Evolutionary conservation across 2,888 invertebrate genomes (phyloP).

Genomic region (Parasteatoda lunata): DNA sequence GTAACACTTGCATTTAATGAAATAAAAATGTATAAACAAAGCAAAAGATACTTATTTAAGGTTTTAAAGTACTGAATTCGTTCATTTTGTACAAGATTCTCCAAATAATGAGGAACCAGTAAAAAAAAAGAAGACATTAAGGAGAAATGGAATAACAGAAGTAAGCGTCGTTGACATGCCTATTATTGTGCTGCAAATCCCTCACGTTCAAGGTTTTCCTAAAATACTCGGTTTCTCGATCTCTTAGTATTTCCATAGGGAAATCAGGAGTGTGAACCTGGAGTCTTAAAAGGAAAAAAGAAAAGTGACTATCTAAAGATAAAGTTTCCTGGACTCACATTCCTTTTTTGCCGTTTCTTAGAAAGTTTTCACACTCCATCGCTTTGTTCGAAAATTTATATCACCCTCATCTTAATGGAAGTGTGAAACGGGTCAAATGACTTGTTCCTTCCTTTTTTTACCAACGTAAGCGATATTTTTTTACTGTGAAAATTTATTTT

Average conservation of each 20-base stretch:
- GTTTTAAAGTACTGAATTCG: too few relatives aligned
- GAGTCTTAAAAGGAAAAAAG: conserved; percentile 22
- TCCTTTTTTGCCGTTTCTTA: conserved; percentile 1
- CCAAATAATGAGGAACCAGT: neutral
- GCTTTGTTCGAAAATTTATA: conserved; percentile 47
- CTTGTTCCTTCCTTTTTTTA: conserved; percentile 7
- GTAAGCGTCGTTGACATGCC: conserved; percentile 37
- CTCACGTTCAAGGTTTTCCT: conserved; percentile 22
- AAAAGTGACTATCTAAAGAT: conserved; percentile 35
- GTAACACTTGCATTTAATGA: too few relatives aligned
- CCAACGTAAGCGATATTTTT: too few relatives aligned
- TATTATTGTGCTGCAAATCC: conserved; percentile 26
- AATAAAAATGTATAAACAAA: too few relatives aligned
- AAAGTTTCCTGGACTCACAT: conserved; percentile 50
- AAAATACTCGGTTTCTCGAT: conserved; percentile 46
- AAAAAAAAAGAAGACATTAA: neutral
- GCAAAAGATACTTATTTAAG: too few relatives aligned
- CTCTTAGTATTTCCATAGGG: conserved; percentile 60
- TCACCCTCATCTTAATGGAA: conserved; percentile 60
- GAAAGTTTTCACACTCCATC: conserved; percentile 46
- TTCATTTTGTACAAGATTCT: neutral
- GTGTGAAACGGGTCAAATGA: conserved; percentile 18
- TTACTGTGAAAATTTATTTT: too few relatives aligned
- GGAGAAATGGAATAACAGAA: too few relatives aligned
- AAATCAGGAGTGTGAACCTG: conserved; percentile 47